phyloP scores from a whole-genome alignment of 2,113 vertebrate species.

The Pomatorhinus ruficollis region DNA sequence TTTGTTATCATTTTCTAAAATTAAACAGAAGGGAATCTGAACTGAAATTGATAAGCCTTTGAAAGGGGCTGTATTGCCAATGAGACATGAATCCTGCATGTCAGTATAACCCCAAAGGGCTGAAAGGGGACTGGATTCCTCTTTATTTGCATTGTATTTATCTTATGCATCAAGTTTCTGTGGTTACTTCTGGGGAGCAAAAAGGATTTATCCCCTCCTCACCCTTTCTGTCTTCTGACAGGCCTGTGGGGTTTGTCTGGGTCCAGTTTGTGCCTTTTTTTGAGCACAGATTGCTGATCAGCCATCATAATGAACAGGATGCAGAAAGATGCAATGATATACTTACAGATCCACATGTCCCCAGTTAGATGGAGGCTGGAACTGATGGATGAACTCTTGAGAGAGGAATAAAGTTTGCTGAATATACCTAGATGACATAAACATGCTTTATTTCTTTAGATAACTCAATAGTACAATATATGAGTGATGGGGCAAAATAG shows the following conservation, averaged over 20 bases:
- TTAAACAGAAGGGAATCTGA: not conserved
- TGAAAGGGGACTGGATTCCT: not conserved
- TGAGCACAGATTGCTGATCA: not conserved
- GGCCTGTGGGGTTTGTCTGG: not conserved
- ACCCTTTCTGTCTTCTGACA: not conserved
- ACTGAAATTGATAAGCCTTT: not conserved
- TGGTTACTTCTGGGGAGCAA: not conserved
- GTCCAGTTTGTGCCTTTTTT: not conserved
- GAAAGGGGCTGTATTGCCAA: not conserved
- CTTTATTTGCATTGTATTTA: not conserved
- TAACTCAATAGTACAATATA: slow-evolving; percentile 47
- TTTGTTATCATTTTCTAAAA: not conserved
- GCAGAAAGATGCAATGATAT: not conserved
- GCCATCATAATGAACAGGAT: not conserved
- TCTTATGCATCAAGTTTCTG: not conserved
- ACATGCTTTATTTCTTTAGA: slow-evolving; percentile 57
- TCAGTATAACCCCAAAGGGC: not conserved
- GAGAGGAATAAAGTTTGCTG: slow-evolving; percentile 33
- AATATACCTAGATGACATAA: slow-evolving; percentile 49
- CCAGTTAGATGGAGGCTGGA: not conserved
- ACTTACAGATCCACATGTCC: not conserved
- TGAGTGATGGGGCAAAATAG: slow-evolving; percentile 58
- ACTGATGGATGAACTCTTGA: slow-evolving; percentile 37
- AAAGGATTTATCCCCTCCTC: not conserved
- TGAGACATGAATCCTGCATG: not conserved